These are phyloP conservation scores for Ptyas mucosa DNA, from an alignment of 2,113 vertebrate species.

Conservation along the genomic window DNA sequence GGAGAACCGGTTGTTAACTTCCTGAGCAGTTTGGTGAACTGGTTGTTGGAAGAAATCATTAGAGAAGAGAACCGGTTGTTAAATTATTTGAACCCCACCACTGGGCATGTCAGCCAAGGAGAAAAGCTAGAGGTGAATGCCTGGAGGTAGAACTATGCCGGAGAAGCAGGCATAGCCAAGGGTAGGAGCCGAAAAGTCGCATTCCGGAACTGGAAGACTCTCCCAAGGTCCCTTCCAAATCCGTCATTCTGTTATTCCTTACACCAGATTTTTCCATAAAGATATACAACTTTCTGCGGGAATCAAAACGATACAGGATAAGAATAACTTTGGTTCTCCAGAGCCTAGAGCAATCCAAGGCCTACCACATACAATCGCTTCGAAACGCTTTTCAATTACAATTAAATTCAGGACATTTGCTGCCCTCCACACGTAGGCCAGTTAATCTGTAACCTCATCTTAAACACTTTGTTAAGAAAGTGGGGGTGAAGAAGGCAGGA, in stretches of 20 bases:
- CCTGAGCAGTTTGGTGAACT: too few species aligned
- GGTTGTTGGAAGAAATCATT: too few species aligned
- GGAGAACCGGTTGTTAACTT: too few species aligned
- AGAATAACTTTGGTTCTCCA: background rate
- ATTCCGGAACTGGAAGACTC: too few species aligned
- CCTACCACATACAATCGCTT: background rate
- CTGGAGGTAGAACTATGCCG: too few species aligned
- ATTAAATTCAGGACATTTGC: background rate
- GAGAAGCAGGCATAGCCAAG: too few species aligned
- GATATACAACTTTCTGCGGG: background rate
- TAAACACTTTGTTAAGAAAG: background rate
- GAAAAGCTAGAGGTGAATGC: too few species aligned
- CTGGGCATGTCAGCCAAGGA: too few species aligned
- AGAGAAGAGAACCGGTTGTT: too few species aligned
- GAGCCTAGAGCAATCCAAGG: accelerated
- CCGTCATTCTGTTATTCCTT: background rate
- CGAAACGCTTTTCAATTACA: background rate
- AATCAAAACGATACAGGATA: background rate
- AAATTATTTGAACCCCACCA: too few species aligned
- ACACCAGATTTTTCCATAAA: background rate
- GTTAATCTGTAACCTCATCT: background rate
- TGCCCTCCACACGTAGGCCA: background rate
- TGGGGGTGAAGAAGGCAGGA: constrained; percentile 26
- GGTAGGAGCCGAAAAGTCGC: too few species aligned
- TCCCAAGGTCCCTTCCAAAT: background rate